Evolutionary conservation across 35 echinoderm and acorn worm genomes (phyloP), one percentile per base, ranked within the genome.

Genomic region (Ptychodera flava): DNA sequence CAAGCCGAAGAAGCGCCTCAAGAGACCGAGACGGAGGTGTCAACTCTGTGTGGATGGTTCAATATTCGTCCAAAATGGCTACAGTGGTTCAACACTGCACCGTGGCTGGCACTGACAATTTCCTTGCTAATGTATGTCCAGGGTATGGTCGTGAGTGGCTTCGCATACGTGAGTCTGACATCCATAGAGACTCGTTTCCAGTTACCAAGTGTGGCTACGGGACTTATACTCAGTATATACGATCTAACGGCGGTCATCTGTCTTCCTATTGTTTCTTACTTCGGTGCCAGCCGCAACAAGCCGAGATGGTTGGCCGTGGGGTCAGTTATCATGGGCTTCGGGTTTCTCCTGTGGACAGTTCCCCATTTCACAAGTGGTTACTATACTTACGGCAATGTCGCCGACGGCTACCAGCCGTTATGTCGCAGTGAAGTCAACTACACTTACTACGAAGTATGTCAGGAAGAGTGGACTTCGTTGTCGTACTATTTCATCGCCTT

Each of bases 401-500:
- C 6, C 1, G 38, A 36, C 16, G 85, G 76, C 28, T 64, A 64
- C 45, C 6, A 64, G 45, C 6, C 45, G 22, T 12, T 64, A 12
- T 64, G 45, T 64, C 45, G 22, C 22, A 22, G 6, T 22, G 45
- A 64, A 12, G 45, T 22, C 22, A 64, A 64, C 22, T 64, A 64
- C 22, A 64, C 45, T 64, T 64, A 12, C 22, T 64, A 64, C 45
- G 45, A 64, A 64, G 45, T 12, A 12, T 64, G 45, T 22, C 45
- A 64, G 6, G 45, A 64, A 12, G 45, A 64, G 6, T 64, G 45
- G 45, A 64, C 45, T 12, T 64, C 45, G 6, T 82, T 99, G 35
- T 92, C 93, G 28, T 53, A 86, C 10, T 99, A 90, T 78, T 99
- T 92, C 83, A 87, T 90, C 85, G 85, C 94, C 28, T 99, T 99